Percentiles rank a stretch among this genome's conserved stretches.
Conservation (phyloP, 2,113 vertebrate genomes). For the Sylvia atricapilla region DNA sequence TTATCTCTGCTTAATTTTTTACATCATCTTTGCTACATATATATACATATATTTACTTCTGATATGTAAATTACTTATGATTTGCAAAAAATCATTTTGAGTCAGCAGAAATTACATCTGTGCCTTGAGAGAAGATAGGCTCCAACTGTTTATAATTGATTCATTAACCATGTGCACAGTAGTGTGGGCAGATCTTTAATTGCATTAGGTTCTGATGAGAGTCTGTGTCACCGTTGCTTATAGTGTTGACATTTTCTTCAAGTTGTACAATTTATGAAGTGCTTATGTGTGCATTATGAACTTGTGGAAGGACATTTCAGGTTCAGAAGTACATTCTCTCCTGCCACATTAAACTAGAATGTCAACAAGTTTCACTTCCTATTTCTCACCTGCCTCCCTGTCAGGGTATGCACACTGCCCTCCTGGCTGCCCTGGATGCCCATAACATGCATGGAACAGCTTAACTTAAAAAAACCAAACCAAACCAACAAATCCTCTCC, state of each 20-base stretch:
- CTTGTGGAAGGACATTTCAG: neutral
- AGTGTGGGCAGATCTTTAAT: neutral
- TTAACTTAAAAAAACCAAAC: neutral
- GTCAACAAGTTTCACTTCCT: neutral
- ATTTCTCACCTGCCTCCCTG: neutral
- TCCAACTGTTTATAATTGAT: neutral
- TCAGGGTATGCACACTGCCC: neutral
- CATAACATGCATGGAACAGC: neutral
- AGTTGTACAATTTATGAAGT: neutral
- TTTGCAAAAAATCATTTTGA: neutral
- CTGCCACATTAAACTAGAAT: neutral
- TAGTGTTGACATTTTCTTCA: neutral
- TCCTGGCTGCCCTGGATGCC: neutral
- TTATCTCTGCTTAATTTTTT: neutral
- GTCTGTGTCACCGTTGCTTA: neutral
- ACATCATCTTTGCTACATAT: neutral
- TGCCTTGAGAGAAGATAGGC: neutral
- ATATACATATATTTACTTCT: neutral
- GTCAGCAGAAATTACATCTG: neutral
- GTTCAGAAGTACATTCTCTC: neutral
- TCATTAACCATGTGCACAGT: neutral
- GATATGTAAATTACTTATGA: neutral
- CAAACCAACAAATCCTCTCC: neutral
- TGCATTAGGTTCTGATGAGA: neutral
- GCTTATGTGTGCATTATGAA: neutral